Percentiles rank a stretch among this genome's conserved stretches.
Evolutionary conservation across 2,888 invertebrate genomes (phyloP).

Genomic region (Labia minor): DNA sequence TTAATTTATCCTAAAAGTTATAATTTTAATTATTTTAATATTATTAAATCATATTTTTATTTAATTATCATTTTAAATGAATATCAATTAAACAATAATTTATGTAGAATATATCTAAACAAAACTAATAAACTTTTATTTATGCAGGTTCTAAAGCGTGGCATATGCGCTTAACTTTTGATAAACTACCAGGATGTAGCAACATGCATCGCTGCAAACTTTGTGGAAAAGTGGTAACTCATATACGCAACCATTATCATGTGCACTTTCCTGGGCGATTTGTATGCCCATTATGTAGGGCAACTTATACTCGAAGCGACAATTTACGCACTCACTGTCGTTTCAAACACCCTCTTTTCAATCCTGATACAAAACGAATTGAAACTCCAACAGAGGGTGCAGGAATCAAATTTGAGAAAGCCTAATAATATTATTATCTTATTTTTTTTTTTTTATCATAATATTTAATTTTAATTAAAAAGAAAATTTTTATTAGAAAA

Average conservation of each 20-base stretch:
- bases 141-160: constrained; percentile 91
- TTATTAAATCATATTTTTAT: no score
- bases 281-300: constrained; percentile 83
- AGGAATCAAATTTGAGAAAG: neutral
- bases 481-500: no score
- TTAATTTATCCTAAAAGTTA: no score
- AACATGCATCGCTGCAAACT: constrained; percentile 89
- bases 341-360: constrained; percentile 81
- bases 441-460: no score
- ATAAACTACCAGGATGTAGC: constrained; percentile 75
- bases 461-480: no score
- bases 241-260: constrained; percentile 89
- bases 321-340: constrained; percentile 87
- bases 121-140: no score
- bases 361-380: constrained; percentile 78
- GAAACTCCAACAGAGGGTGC: constrained; percentile 35
- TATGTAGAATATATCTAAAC: no score
- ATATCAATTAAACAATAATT: no score
- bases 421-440: no score
- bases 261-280: constrained; percentile 87
- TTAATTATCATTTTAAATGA: no score
- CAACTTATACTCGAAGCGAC: constrained; percentile 85
- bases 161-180: constrained; percentile 91
- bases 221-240: constrained; percentile 89
- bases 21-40: no score